phyloP scores from a whole-genome alignment of 2,113 vertebrate genomes.

The Phoenicopterus ruber region DNA sequence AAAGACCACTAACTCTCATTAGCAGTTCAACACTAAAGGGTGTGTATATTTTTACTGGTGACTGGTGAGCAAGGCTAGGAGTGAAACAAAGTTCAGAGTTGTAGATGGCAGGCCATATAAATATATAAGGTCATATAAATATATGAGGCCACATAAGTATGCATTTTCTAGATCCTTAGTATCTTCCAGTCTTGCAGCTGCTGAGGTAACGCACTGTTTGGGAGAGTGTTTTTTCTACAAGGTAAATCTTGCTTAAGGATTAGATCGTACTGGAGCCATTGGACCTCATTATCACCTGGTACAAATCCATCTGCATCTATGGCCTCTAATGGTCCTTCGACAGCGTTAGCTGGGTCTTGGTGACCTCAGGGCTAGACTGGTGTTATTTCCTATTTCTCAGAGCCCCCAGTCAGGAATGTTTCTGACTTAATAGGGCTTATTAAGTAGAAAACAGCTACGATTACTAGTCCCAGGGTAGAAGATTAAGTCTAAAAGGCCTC shows the following conservation, averaged over 20 bases:
- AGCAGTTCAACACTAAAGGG: constrained; percentile 23
- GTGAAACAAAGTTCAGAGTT: constrained; percentile 34
- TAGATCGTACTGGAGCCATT: not conserved
- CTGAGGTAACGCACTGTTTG: not conserved
- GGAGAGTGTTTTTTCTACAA: not conserved
- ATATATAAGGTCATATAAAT: not conserved
- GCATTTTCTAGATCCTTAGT: not conserved
- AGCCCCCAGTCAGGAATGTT: not conserved
- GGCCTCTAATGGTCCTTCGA: not conserved
- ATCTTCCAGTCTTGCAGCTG: not conserved
- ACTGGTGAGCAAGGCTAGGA: constrained; percentile 13
- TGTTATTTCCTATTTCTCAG: not conserved
- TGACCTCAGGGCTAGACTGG: not conserved
- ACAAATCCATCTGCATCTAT: not conserved
- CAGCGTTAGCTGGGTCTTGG: not conserved
- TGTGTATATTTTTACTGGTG: constrained; percentile 8
- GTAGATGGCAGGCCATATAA: constrained; percentile 2
- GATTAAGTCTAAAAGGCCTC: not conserved
- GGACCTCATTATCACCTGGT: not conserved
- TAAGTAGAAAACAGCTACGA: not conserved
- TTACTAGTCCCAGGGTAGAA: not conserved
- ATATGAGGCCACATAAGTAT: not conserved
- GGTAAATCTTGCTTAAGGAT: not conserved
- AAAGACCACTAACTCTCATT: constrained; percentile 39
- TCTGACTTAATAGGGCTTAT: not conserved